Evolutionary conservation across 92 coral and sea anemone species (phyloP).

Genomic region (Zoanthus sansibaricus): DNA sequence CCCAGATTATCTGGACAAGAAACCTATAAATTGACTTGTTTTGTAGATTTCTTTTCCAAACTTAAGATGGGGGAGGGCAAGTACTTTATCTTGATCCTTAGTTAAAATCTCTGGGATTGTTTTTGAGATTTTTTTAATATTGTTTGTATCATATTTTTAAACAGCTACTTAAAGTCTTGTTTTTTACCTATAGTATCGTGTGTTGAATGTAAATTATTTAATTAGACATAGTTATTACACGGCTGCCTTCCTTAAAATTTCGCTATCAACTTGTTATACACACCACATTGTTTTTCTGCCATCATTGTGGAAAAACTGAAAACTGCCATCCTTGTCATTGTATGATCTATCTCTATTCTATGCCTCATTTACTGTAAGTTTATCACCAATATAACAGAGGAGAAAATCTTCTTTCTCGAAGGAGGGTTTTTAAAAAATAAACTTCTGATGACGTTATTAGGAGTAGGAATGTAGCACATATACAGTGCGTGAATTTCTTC

Average conservation of each 20-base stretch:
- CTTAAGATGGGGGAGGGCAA: neutral
- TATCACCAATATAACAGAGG: neutral
- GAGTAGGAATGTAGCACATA: slow-evolving; percentile 56
- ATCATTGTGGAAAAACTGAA: neutral
- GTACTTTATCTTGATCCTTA: neutral
- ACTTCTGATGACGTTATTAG: slow-evolving; percentile 32
- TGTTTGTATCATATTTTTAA: neutral
- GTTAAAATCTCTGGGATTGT: neutral
- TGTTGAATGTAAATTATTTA: neutral
- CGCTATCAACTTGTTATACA: neutral
- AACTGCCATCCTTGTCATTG: neutral
- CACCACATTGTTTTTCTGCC: neutral
- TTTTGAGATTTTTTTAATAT: neutral
- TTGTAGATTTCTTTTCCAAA: neutral
- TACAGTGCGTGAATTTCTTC: slow-evolving; percentile 66
- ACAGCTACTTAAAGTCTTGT: neutral
- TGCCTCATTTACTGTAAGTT: neutral
- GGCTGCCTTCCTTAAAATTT: neutral
- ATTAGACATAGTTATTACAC: neutral
- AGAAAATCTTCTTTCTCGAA: neutral
- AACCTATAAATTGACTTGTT: neutral
- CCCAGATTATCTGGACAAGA: neutral
- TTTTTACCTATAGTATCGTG: neutral
- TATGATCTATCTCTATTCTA: neutral
- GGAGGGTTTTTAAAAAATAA: slow-evolving; percentile 29